Conservation (phyloP, 2,113 vertebrate species). For the Furnarius figulus region DNA sequence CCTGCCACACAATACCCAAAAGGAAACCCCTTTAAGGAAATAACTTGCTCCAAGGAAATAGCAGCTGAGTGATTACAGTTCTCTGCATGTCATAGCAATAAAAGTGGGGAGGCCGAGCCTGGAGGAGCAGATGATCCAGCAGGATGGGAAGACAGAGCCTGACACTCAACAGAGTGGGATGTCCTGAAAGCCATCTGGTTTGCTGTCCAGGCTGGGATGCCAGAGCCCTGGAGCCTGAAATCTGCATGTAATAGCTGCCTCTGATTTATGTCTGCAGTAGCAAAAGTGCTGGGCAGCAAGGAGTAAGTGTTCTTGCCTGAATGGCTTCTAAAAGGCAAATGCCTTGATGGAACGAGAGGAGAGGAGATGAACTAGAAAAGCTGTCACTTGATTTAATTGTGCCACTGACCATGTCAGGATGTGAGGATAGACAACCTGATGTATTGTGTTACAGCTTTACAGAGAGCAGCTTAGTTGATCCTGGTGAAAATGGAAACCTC, state of each 20-base stretch:
- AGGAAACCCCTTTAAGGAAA: background rate
- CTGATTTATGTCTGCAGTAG: background rate
- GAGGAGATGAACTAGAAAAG: background rate
- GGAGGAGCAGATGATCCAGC: background rate
- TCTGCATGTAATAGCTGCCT: background rate
- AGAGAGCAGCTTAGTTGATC: background rate
- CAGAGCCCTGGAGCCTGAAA: accelerated
- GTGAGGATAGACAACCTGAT: background rate
- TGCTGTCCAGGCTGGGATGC: background rate
- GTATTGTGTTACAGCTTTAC: background rate
- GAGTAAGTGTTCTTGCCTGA: background rate
- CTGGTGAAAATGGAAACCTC: background rate
- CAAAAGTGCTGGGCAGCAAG: background rate
- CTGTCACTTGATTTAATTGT: background rate
- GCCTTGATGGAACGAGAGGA: background rate
- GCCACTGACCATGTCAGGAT: background rate
- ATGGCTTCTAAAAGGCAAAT: background rate
- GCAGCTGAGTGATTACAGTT: background rate
- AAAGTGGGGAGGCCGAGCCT: background rate
- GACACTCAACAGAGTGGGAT: background rate
- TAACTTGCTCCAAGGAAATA: background rate
- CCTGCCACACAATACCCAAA: background rate
- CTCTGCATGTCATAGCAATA: background rate
- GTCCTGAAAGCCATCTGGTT: background rate
- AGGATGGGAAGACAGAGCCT: background rate